Evolutionary conservation across 2,113 vertebrate species (phyloP).

Genomic region (Proterorhinus semilunaris): DNA sequence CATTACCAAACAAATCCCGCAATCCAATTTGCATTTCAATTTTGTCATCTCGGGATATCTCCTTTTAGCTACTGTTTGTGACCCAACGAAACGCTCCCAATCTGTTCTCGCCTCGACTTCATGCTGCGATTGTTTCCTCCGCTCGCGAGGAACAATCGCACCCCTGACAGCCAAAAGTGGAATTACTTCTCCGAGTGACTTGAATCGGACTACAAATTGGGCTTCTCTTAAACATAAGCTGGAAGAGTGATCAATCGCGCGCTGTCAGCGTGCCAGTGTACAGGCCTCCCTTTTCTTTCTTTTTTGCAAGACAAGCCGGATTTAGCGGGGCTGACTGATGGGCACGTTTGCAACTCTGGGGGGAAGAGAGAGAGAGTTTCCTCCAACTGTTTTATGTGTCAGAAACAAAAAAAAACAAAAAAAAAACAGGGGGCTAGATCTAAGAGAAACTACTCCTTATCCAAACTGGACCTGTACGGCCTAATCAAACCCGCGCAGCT

Average conservation of each 20-base stretch:
- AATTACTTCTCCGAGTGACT: constrained; percentile 50
- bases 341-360: constrained; percentile 60
- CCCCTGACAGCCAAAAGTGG: constrained; percentile 26
- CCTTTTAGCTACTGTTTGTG: not conserved
- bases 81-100: not conserved
- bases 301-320: constrained; percentile 47
- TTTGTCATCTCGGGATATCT: not conserved
- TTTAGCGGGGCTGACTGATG: constrained; percentile 60
- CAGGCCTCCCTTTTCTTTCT: constrained; percentile 16
- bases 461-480: constrained; percentile 57
- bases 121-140: constrained; percentile 13
- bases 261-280: constrained; percentile 56
- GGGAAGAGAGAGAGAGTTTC: constrained; percentile 36
- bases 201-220: constrained; percentile 51
- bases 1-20: not conserved
- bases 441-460: constrained; percentile 64
- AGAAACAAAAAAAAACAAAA: constrained; percentile 44
- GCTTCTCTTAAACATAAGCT: constrained; percentile 58
- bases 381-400: constrained; percentile 51
- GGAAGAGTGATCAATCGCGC: constrained; percentile 45
- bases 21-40: not conserved
- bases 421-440: constrained; percentile 47
- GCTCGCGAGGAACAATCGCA: constrained; percentile 2
- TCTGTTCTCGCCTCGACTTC: constrained; percentile 1
- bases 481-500: constrained; percentile 75